phyloP scores from a whole-genome alignment of 1,140 invertebrate species.

The Brachionus manjavacas region DNA sequence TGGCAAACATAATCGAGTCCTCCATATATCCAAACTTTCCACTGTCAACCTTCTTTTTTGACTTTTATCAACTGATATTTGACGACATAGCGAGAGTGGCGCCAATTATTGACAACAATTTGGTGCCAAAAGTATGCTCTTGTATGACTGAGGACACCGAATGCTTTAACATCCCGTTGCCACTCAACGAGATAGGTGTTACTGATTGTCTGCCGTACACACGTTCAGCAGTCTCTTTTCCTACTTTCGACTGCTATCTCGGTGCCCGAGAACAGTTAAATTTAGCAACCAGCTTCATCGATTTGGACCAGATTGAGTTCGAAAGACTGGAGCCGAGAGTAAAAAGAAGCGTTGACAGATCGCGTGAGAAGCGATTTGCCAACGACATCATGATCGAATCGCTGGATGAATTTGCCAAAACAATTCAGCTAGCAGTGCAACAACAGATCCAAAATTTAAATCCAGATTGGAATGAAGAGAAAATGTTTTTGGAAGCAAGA shows the following conservation, averaged over 20 bases:
- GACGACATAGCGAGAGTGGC: background rate
- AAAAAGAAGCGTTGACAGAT: background rate
- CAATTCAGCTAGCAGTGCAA: conserved; percentile 43
- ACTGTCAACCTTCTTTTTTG: background rate
- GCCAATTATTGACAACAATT: background rate
- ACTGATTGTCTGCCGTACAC: background rate
- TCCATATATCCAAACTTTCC: background rate
- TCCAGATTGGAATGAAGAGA: conserved; percentile 44
- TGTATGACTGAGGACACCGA: background rate
- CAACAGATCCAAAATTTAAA: conserved; percentile 10
- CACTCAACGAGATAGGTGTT: background rate
- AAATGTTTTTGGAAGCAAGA: conserved; percentile 67
- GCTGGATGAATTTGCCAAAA: conserved; percentile 45
- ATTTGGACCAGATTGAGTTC: conserved; percentile 58
- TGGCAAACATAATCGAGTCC: background rate
- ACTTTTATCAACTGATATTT: background rate
- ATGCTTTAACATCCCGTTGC: conserved; percentile 4
- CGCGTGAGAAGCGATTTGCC: background rate
- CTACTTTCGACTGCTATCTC: background rate
- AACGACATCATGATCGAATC: background rate
- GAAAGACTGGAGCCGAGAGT: background rate
- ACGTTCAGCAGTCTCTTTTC: background rate
- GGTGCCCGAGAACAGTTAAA: conserved; percentile 64
- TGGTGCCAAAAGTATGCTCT: background rate
- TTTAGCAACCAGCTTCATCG: conserved; percentile 73